phyloP scores from a whole-genome alignment of 2,113 vertebrate species.

The Cololabis saira region DNA sequence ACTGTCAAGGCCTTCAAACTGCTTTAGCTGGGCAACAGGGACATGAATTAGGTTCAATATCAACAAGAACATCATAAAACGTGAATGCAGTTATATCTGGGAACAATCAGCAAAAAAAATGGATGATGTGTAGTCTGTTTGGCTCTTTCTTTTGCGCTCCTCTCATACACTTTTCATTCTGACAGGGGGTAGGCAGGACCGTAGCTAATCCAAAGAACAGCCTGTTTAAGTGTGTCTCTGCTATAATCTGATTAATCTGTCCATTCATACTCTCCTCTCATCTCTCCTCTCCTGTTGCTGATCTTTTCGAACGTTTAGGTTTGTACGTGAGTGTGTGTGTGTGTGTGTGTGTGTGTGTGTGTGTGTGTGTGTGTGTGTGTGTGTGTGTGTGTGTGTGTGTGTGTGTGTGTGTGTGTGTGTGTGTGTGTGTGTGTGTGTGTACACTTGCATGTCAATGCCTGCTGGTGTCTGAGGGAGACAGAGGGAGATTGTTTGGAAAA shows the following conservation, averaged over 20 bases:
- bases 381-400: conserved; percentile 17
- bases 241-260: conserved; percentile 78
- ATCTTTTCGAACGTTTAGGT: conserved; percentile 29
- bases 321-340: conserved; percentile 21
- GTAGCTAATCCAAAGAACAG: conserved; percentile 74
- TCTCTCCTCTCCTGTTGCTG: conserved; percentile 48
- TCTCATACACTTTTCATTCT: conserved; percentile 53
- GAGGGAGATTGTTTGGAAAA: conserved; percentile 86
- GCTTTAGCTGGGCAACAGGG: not conserved
- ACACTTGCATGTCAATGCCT: conserved; percentile 16
- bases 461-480: conserved; percentile 55
- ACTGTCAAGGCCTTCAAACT: not conserved
- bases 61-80: not conserved
- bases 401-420: conserved; percentile 18
- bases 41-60: not conserved
- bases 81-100: not conserved
- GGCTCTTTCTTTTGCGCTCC: not conserved
- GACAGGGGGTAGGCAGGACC: conserved; percentile 71
- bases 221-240: conserved; percentile 75
- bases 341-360: conserved; percentile 14
- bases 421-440: conserved; percentile 18
- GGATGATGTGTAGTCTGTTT: conserved; percentile 22
- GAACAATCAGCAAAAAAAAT: not conserved
- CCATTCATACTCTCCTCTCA: conserved; percentile 57
- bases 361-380: conserved; percentile 12